These are phyloP conservation scores for Pentalonia nigronervosa DNA, from an alignment of 1,140 invertebrate genomes.

Conservation along the genomic window DNA sequence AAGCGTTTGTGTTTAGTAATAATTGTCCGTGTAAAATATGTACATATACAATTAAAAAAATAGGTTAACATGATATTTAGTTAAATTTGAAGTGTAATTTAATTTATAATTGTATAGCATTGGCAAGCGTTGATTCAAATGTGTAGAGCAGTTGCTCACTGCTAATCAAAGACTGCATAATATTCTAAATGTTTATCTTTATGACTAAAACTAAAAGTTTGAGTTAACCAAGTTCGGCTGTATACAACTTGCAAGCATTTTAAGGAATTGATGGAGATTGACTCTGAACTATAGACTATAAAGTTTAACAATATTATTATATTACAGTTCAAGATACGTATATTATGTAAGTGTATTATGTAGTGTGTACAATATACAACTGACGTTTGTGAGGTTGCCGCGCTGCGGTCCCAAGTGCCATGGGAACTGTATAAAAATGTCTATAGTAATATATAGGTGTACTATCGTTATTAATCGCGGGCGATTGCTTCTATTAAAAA, in stretches of 20 bases:
- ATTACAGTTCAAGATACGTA: not conserved
- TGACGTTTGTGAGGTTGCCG: not conserved
- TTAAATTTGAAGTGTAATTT: no score
- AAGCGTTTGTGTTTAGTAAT: no score
- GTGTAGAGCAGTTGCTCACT: no score
- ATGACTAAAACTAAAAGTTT: no score
- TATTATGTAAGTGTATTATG: not conserved
- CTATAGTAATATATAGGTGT: not conserved
- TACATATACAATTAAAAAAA: no score
- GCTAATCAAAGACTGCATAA: no score
- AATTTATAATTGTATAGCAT: no score
- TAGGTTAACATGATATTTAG: no score
- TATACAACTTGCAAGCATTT: not conserved
- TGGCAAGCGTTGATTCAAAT: no score
- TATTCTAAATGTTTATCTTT: no score
- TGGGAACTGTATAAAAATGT: conserved; percentile 28
- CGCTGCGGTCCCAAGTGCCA: not conserved
- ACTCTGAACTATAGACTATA: not conserved
- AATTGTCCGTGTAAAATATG: no score
- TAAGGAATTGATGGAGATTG: not conserved
- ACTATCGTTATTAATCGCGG: conserved; percentile 41
- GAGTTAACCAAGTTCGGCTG: no score
- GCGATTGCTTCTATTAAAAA: conserved; percentile 50
- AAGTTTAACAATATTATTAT: not conserved
- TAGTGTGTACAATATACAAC: not conserved